Percentiles rank a stretch among this genome's conserved stretches.
These are phyloP conservation scores for Cecropterus lyciades DNA, from an alignment of 1,140 invertebrate genomes.

Conservation along the genomic window DNA sequence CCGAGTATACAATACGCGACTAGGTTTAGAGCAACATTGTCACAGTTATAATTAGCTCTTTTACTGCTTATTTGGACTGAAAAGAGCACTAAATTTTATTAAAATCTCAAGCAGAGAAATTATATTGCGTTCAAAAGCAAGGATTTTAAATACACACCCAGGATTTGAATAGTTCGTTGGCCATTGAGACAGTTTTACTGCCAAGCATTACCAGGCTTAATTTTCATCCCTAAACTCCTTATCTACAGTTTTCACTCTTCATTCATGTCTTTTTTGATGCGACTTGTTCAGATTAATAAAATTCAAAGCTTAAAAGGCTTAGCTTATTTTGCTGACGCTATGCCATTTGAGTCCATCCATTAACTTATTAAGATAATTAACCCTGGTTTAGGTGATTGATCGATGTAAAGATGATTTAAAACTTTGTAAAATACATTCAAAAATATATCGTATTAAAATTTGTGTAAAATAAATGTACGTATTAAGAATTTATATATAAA, in stretches of 20 bases:
- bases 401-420: slow-evolving; percentile 4
- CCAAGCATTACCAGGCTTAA: neutral
- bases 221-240: neutral
- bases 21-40: too few species aligned
- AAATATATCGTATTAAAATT: too few species aligned
- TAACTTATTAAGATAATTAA: slow-evolving; percentile 17
- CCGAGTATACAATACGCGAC: too few species aligned
- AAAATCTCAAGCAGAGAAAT: too few species aligned
- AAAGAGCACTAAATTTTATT: too few species aligned
- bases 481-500: too few species aligned
- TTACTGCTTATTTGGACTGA: too few species aligned
- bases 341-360: neutral
- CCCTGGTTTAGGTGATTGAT: slow-evolving; percentile 8
- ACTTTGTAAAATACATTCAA: neutral
- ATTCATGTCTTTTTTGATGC: neutral
- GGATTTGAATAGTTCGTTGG: neutral
- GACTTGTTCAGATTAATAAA: neutral
- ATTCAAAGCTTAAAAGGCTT: neutral
- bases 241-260: neutral
- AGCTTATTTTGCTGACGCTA: slow-evolving; percentile 2
- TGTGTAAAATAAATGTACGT: too few species aligned
- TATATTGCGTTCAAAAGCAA: too few species aligned
- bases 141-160: neutral
- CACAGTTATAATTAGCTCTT: too few species aligned
- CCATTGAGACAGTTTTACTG: neutral